Base-by-base conservation (phyloP, 2,888 invertebrate genomes). In the Caenorhabditis macrosperma region DNA sequence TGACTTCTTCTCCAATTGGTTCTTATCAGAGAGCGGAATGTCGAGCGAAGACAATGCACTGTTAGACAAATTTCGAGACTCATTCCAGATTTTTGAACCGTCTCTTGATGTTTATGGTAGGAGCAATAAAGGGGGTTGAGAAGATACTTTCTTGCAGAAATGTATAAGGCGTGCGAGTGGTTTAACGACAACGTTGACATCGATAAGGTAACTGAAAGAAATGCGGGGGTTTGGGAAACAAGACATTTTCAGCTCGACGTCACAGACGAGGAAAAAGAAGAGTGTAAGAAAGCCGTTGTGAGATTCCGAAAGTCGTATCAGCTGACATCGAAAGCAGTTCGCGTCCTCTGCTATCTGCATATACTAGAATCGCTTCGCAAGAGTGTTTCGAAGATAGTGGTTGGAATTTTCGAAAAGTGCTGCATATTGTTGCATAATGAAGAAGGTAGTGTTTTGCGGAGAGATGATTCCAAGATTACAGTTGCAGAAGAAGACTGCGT, bases 91-190 rank as follows among this genome's bases (percentile, higher is more conserved):
- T 33, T 33, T 10, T 7, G 33, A 33, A 10, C 33, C 33, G n/a
- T n/a, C n/a, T n/a, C n/a, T n/a, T n/a, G n/a, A n/a, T n/a, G n/a
- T n/a, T n/a, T n/a, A n/a, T n/a, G n/a, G n/a, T n/a, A n/a, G n/a
- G n/a, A n/a, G n/a, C n/a, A n/a, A n/a, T n/a, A n/a, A n/a, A n/a
- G n/a, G n/a, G n/a, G n/a, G n/a, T n/a, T n/a, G n/a, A n/a, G n/a
- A n/a, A n/a, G n/a, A n/a, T n/a, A n/a, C n/a, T n/a, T n/a, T n/a
- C 48, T 48, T 57, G 38, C 22, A 68, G 68, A 22, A 10, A 38
- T 68, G 12, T 59, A 68, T 44, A 28, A 46, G 10, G 22, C 20
- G 10, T 5, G 50, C 1, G 30, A 35, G 4, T 68, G 59, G 68
- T 68, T 59, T n/a, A n/a, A n/a, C n/a, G n/a, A n/a, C n/a, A 38